A percentile compares a stretch with the other conserved stretches of the same genome.
Evolutionary conservation across 2,113 vertebrate species (phyloP).

Genomic region (Hippoglossus stenolepis): DNA sequence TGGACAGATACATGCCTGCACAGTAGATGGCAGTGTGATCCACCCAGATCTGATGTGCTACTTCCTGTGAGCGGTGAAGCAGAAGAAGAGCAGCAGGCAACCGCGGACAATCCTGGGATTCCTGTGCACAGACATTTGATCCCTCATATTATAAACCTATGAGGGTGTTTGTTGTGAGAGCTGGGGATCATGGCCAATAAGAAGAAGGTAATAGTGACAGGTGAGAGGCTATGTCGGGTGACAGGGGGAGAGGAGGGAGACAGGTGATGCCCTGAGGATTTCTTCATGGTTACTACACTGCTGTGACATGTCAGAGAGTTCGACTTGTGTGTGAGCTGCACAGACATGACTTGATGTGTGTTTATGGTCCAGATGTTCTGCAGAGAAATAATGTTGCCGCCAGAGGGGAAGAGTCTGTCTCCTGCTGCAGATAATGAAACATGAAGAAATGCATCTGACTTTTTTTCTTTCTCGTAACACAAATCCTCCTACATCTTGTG

Average conservation of each 20-base stretch:
- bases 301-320: background rate
- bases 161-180: conserved; percentile 9
- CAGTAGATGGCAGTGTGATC: conserved; percentile 66
- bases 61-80: conserved; percentile 27
- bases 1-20: background rate
- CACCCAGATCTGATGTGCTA: background rate
- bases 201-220: conserved; percentile 82
- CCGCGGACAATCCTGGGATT: conserved; percentile 17
- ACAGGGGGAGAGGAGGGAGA: background rate
- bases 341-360: background rate
- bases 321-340: conserved; percentile 11
- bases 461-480: background rate
- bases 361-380: background rate
- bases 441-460: background rate
- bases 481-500: background rate
- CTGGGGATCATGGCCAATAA: conserved; percentile 70
- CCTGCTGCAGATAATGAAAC: background rate
- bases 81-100: conserved; percentile 51
- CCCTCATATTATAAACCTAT: conserved; percentile 1
- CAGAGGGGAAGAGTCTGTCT: too few relatives aligned
- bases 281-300: background rate
- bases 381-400: background rate
- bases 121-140: conserved; percentile 1
- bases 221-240: conserved; percentile 48
- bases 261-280: background rate